Evolutionary conservation across 92 coral and sea anemone genomes (phyloP).

Genomic region (Montipora capitata): DNA sequence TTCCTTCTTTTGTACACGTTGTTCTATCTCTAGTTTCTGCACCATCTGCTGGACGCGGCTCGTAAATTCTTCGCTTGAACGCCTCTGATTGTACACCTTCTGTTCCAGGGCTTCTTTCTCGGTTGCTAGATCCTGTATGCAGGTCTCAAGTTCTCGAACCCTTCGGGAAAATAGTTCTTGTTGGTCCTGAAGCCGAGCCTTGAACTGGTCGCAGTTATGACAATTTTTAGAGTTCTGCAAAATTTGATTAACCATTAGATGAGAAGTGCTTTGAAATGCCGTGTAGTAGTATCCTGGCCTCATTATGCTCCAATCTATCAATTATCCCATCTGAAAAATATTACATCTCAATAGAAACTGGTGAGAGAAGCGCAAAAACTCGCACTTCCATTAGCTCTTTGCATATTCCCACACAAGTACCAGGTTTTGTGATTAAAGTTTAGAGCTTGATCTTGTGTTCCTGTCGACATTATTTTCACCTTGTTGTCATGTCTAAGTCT

Average conservation of each 20-base stretch:
- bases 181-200: conserved; percentile 3
- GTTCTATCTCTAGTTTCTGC: conserved; percentile 46
- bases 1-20: conserved; percentile 23
- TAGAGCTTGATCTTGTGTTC: too few relatives aligned
- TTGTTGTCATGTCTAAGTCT: too few relatives aligned
- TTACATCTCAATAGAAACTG: too few relatives aligned
- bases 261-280: too few relatives aligned
- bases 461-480: background rate
- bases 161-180: background rate
- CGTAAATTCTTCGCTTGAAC: conserved; percentile 43
- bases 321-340: too few relatives aligned
- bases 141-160: conserved; percentile 45
- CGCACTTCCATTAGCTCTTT: too few relatives aligned
- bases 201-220: conserved; percentile 27
- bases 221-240: background rate
- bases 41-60: conserved; percentile 45
- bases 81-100: conserved; percentile 16
- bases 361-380: too few relatives aligned
- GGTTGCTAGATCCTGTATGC: conserved; percentile 28
- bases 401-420: too few relatives aligned
- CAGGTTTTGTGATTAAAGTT: too few relatives aligned
- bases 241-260: background rate
- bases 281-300: too few relatives aligned
- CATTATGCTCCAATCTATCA: too few relatives aligned
- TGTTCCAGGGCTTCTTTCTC: conserved; percentile 34